A percentile compares a stretch with the other conserved stretches of the same genome.
Evolutionary conservation across 2,113 vertebrate genomes (phyloP).

Genomic region (Seriola quinqueradiata): DNA sequence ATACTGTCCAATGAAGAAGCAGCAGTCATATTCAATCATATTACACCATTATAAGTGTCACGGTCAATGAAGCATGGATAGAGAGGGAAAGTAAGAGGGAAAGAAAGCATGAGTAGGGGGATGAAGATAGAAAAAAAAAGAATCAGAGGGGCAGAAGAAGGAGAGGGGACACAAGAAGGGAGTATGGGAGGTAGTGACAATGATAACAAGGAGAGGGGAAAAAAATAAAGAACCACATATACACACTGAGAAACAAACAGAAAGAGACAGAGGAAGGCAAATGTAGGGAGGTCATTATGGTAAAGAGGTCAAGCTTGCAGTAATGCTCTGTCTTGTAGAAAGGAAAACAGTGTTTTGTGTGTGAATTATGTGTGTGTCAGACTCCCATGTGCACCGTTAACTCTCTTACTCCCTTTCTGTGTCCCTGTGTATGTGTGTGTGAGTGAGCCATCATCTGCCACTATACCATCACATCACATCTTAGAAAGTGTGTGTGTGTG

Average conservation of each 20-base stretch:
- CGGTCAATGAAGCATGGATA: conserved; percentile 29
- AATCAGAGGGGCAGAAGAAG: neutral
- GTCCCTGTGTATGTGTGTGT: neutral
- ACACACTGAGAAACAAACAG: neutral
- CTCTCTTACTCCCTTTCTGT: neutral
- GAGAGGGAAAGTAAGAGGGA: neutral
- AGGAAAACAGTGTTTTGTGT: conserved; percentile 52
- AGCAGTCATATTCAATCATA: conserved; percentile 58
- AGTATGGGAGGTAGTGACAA: conserved; percentile 9
- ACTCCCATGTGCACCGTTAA: neutral
- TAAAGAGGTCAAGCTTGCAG: conserved; percentile 72
- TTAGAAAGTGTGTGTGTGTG: neutral
- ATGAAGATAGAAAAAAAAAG: neutral
- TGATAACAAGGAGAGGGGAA: neutral
- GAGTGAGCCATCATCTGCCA: conserved; percentile 13
- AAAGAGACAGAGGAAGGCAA: conserved; percentile 26
- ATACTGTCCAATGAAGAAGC: conserved; percentile 50
- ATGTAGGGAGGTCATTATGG: conserved; percentile 52
- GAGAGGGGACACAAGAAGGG: neutral
- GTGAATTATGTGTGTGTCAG: conserved; percentile 31
- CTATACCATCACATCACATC: neutral
- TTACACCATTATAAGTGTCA: conserved; percentile 47
- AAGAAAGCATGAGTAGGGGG: neutral
- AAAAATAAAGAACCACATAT: neutral
- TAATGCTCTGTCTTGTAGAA: conserved; percentile 58